Conservation (phyloP, 1,140 invertebrate genomes). For the Myzus persicae region DNA sequence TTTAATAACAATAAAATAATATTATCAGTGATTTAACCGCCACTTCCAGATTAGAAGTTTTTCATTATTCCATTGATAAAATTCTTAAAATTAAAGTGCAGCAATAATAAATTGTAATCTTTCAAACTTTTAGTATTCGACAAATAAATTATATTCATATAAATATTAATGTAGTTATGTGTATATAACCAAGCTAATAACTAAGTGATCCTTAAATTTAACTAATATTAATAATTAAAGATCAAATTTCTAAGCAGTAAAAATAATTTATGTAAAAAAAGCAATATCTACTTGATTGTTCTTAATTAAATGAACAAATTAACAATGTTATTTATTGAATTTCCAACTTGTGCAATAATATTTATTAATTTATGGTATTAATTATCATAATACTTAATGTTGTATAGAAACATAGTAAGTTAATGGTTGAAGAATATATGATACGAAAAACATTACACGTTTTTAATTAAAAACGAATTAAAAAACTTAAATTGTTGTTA, state of each 20-base stretch:
- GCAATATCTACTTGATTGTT: too few relatives aligned
- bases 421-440: not conserved
- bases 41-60: not conserved
- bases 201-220: too few relatives aligned
- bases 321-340: not conserved
- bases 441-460: not conserved
- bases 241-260: too few relatives aligned
- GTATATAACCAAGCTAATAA: too few relatives aligned
- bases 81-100: not conserved
- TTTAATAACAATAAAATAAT: too few relatives aligned
- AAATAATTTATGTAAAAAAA: too few relatives aligned
- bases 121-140: not conserved
- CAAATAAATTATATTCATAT: too few relatives aligned
- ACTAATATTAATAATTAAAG: not conserved
- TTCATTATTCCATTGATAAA: not conserved
- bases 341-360: not conserved
- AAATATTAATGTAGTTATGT: too few relatives aligned
- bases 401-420: not conserved
- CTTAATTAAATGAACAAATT: too few relatives aligned
- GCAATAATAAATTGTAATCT: not conserved
- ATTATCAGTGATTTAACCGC: too few relatives aligned
- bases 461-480: constrained; percentile 22
- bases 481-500: constrained; percentile 2
- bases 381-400: not conserved
- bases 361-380: not conserved